Percentiles rank a stretch among this genome's conserved stretches.
Evolutionary conservation across 53 echinoderm and acorn worm genomes (phyloP).

Genomic region (Zoroaster sp.): DNA sequence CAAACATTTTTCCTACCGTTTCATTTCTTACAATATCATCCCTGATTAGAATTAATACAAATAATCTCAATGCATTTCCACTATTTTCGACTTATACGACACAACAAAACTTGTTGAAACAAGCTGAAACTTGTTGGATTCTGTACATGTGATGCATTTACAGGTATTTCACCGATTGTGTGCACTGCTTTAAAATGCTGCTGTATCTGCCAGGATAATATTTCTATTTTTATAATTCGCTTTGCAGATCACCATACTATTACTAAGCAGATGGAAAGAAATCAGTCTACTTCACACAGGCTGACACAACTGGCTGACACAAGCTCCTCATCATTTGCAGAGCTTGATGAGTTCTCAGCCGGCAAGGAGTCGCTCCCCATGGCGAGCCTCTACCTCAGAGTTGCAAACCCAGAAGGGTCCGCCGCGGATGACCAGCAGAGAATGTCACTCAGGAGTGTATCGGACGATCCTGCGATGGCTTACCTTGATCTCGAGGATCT

Average conservation of each 20-base stretch:
- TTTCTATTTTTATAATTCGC: neutral
- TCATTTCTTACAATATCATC: too few relatives aligned
- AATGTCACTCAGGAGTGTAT: neutral
- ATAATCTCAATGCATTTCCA: too few relatives aligned
- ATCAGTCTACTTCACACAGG: neutral
- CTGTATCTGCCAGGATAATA: neutral
- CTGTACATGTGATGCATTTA: too few relatives aligned
- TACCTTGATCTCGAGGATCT: neutral
- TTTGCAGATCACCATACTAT: conserved; percentile 17
- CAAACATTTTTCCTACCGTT: too few relatives aligned
- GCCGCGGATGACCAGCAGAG: neutral
- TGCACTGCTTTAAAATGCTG: neutral
- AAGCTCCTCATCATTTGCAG: conserved; percentile 18
- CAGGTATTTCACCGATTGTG: too few relatives aligned
- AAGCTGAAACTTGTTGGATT: too few relatives aligned
- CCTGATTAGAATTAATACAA: too few relatives aligned
- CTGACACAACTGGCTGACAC: neutral
- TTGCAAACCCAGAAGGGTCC: conserved; percentile 34
- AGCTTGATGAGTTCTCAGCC: neutral
- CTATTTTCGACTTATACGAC: too few relatives aligned
- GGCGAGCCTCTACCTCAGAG: conserved; percentile 49
- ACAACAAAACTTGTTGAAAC: too few relatives aligned
- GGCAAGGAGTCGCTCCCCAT: conserved; percentile 4
- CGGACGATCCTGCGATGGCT: conserved; percentile 10
- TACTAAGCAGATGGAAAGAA: neutral